A percentile compares a stretch with the other conserved stretches of the same genome.
Evolutionary conservation across 2,113 vertebrate genomes (phyloP).

Genomic region (Lagopus leucura): DNA sequence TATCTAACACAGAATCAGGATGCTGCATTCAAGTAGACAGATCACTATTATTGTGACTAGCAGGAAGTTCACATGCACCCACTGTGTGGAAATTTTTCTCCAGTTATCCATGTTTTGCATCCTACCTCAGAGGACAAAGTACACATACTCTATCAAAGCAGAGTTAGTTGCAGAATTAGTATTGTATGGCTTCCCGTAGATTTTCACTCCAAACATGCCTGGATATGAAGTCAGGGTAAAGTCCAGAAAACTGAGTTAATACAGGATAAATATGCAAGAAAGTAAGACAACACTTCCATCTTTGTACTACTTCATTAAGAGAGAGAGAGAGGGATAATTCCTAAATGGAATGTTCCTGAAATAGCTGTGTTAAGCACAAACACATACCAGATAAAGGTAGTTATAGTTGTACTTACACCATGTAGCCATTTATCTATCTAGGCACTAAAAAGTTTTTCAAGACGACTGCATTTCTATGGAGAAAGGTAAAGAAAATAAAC

Average conservation of each 20-base stretch:
- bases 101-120: background rate
- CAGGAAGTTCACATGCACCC: background rate
- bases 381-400: rapidly evolving
- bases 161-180: background rate
- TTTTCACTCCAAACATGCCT: background rate
- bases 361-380: background rate
- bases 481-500: background rate
- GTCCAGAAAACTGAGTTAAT: background rate
- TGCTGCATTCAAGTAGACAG: background rate
- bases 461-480: background rate
- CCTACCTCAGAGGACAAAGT: background rate
- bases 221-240: background rate
- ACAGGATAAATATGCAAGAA: background rate
- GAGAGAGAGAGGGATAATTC: background rate
- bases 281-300: background rate
- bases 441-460: background rate
- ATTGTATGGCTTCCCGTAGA: background rate
- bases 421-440: background rate
- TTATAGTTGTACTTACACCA: background rate
- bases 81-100: background rate
- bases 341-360: background rate
- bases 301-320: background rate
- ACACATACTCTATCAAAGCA: background rate
- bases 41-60: background rate
- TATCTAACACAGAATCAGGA: background rate